Evolutionary conservation across 2,888 invertebrate species (phyloP).

Genomic region (Ennomos erosarius): DNA sequence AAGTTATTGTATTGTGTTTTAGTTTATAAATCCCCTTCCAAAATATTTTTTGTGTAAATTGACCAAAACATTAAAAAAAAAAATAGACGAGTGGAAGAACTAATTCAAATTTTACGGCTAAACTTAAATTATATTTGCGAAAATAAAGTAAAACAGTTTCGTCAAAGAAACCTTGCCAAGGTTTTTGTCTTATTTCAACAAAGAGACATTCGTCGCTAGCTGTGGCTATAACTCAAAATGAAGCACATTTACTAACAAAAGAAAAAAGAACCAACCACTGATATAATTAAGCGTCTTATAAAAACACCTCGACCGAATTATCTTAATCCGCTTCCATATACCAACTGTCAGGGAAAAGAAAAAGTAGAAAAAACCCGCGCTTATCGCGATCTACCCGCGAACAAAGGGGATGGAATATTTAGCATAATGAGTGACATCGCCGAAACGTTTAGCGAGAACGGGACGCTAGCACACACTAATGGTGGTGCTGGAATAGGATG

Average conservation of each 20-base stretch:
- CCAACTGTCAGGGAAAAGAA: slow-evolving; percentile 79
- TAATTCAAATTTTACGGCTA: too few relatives aligned
- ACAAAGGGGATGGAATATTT: slow-evolving; percentile 79
- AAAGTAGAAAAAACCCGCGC: slow-evolving; percentile 56
- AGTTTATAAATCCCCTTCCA: too few relatives aligned
- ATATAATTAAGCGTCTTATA: slow-evolving; percentile 71
- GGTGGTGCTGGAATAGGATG: slow-evolving; percentile 47
- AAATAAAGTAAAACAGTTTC: too few relatives aligned
- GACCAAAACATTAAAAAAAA: too few relatives aligned
- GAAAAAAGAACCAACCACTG: slow-evolving; percentile 37
- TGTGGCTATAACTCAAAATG: slow-evolving; percentile 20
- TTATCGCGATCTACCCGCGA: slow-evolving; percentile 74
- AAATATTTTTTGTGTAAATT: too few relatives aligned
- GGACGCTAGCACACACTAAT: slow-evolving; percentile 44
- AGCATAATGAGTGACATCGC: slow-evolving; percentile 84
- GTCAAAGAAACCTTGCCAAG: not conserved
- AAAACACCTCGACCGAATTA: slow-evolving; percentile 71
- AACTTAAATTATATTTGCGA: too few relatives aligned
- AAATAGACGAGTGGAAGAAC: too few relatives aligned
- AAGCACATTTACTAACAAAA: slow-evolving; percentile 37
- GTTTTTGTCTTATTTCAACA: slow-evolving; percentile 1
- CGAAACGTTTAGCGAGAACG: slow-evolving; percentile 73
- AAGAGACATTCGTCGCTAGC: slow-evolving; percentile 18
- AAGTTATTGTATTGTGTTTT: too few relatives aligned
- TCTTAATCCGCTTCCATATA: slow-evolving; percentile 83